Percentiles rank a stretch among this genome's conserved stretches.
Conservation (phyloP, 2,113 vertebrate genomes). For the Sialia sialis region DNA sequence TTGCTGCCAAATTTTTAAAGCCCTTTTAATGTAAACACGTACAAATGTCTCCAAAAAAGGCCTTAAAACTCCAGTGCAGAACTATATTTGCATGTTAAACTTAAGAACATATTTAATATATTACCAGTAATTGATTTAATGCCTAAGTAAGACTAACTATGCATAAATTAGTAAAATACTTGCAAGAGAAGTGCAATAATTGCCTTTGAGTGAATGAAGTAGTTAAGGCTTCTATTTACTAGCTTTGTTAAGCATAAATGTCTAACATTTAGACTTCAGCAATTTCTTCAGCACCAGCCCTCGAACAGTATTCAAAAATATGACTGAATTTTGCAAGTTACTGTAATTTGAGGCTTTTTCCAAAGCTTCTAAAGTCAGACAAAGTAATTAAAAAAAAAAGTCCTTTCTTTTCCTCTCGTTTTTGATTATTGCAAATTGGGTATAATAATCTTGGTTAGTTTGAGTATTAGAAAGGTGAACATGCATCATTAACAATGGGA, state of each 20-base stretch:
- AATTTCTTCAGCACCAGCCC: neutral
- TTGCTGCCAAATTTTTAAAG: slow-evolving; percentile 27
- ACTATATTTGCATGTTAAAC: neutral
- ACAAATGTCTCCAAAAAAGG: neutral
- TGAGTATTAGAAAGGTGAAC: slow-evolving; percentile 12
- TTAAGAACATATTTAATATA: neutral
- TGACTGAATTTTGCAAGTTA: slow-evolving; percentile 71
- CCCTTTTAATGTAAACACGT: neutral
- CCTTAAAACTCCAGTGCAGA: neutral
- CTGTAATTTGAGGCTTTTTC: slow-evolving; percentile 36
- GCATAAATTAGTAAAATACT: slow-evolving; percentile 32
- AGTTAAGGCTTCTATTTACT: slow-evolving; percentile 1
- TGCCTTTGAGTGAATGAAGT: neutral
- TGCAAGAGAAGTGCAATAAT: neutral
- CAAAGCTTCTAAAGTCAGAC: neutral
- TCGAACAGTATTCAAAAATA: neutral
- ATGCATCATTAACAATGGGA: slow-evolving; percentile 19
- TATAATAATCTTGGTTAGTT: neutral
- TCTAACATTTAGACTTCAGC: neutral
- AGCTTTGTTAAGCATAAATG: neutral
- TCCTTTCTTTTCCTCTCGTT: neutral
- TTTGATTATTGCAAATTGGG: neutral
- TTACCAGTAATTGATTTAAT: slow-evolving; percentile 29
- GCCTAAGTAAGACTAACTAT: slow-evolving; percentile 22
- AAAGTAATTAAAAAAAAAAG: neutral